Base-by-base conservation (phyloP, 2,113 vertebrate genomes). In the Silurus meridionalis region DNA sequence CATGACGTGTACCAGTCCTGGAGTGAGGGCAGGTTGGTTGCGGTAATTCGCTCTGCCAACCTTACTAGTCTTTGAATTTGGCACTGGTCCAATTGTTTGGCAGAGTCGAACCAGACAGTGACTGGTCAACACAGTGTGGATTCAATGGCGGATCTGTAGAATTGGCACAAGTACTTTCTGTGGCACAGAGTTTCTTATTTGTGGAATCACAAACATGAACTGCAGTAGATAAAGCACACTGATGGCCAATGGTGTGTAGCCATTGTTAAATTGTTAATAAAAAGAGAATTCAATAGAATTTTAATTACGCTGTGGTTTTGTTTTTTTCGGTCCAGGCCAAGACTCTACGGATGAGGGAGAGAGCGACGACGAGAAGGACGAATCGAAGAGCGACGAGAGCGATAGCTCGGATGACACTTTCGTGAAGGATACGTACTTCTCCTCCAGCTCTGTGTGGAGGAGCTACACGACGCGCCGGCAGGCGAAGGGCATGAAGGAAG, bases 371-470 rank as follows among this genome's bases (percentile, higher is more conserved):
- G 96, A 97, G 28, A 96, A 96, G 0, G 96, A 97, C 0, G 98
- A 99, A n/a, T 97, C 97, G 0, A 96, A 96, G 0, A 96, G 97
- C 5, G 97, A 97, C 46, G 97, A 98, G 3, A 97, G 97, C 0
- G 98, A 98, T 92, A 98, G 97, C 89, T 99, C 98, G 0, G 98
- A 99, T 0, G 97, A 99, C 90, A 99, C 99, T 13, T 99, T 99
- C 91, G 96, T 97, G 82, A 98, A 97, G 90, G 97, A 98, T 0
- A 97, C 96, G 57, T 96, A 93, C 92, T 96, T 94, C 92, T 95
- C 92, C 91, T 92, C 96, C 63, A 97, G 96, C 92, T 97, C 97
- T 0, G 98, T 99, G 81, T 98, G 97, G 97, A 97, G 97, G 83
- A 98, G 97, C 91, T 99, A 99, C 63, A 98, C 97, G 63, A 99